Percentiles rank a stretch among this genome's conserved stretches.
Conservation (phyloP, 2,113 vertebrate genomes). For the Pleuronectes platessa region DNA sequence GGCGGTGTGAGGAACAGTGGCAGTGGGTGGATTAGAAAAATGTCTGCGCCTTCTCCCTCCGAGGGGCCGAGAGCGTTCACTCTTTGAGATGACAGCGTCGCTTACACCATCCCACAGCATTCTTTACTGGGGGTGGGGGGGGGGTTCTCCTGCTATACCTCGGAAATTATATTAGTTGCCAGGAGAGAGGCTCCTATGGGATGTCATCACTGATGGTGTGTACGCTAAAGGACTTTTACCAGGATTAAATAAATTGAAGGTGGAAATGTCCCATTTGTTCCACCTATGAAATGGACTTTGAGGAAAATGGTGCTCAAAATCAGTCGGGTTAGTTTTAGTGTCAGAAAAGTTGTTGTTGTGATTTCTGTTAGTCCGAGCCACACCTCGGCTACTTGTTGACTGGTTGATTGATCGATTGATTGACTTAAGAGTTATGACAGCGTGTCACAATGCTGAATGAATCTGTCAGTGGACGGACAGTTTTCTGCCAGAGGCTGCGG, state of each 20-base stretch:
- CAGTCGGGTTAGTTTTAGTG: slow-evolving; percentile 23
- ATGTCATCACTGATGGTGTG: slow-evolving; percentile 63
- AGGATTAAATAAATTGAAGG: slow-evolving; percentile 63
- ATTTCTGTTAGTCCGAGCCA: slow-evolving; percentile 16
- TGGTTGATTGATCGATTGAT: slow-evolving; percentile 53
- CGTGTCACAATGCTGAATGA: slow-evolving; percentile 48
- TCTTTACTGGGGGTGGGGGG: slow-evolving; percentile 34
- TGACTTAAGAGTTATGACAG: slow-evolving; percentile 49
- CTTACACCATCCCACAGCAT: slow-evolving; percentile 55
- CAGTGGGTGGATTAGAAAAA: slow-evolving; percentile 79
- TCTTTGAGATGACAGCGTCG: slow-evolving; percentile 70
- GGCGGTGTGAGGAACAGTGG: slow-evolving; percentile 71
- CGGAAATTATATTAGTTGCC: slow-evolving; percentile 74
- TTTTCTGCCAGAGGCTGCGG: slow-evolving; percentile 68
- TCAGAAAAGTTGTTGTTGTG: slow-evolving; percentile 28
- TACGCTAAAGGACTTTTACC: slow-evolving; percentile 64
- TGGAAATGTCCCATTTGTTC: slow-evolving; percentile 67
- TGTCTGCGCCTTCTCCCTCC: slow-evolving; percentile 58
- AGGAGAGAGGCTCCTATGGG: slow-evolving; percentile 73
- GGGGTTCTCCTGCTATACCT: slow-evolving; percentile 65
- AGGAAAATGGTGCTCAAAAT: slow-evolving; percentile 44
- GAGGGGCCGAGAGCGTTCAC: slow-evolving; percentile 60
- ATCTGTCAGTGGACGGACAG: slow-evolving; percentile 70
- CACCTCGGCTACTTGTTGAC: slow-evolving; percentile 11
- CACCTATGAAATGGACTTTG: slow-evolving; percentile 60